Percentiles rank a stretch among this genome's conserved stretches.
phyloP scores from a whole-genome alignment of 2,113 vertebrate genomes.

The Chlorocebus sabaeus region DNA sequence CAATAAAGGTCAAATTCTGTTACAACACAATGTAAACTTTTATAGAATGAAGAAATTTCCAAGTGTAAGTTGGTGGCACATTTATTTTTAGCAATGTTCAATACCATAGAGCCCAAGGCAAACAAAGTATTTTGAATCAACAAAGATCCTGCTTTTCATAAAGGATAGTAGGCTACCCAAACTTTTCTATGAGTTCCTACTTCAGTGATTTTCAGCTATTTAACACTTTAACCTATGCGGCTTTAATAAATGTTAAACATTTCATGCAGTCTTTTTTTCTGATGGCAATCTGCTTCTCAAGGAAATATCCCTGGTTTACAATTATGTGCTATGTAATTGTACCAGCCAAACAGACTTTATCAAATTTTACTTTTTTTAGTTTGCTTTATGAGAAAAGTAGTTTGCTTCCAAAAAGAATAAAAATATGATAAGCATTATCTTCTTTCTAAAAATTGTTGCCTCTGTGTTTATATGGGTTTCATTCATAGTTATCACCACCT shows the following conservation, averaged over 20 bases:
- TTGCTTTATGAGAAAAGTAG: background rate
- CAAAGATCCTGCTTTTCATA: background rate
- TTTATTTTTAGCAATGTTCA: slow-evolving; percentile 28
- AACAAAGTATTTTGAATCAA: slow-evolving; percentile 12
- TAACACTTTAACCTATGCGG: background rate
- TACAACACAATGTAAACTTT: slow-evolving; percentile 1
- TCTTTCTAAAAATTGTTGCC: background rate
- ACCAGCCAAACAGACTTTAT: background rate
- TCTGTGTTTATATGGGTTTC: background rate
- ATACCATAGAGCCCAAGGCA: background rate
- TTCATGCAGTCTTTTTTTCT: background rate
- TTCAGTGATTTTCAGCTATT: background rate
- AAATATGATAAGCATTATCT: background rate
- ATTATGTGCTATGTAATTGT: background rate
- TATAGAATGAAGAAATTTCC: slow-evolving; percentile 11
- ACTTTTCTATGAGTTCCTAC: background rate
- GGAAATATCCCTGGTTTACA: background rate
- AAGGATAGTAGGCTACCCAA: slow-evolving; percentile 22
- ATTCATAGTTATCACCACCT: slow-evolving; percentile 9
- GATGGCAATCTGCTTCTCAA: background rate
- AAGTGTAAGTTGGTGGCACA: background rate
- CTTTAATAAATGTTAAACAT: background rate
- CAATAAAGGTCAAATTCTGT: slow-evolving; percentile 45
- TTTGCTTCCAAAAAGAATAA: slow-evolving; percentile 25
- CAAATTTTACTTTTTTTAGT: slow-evolving; percentile 22